Evolutionary conservation across 1,140 invertebrate genomes (phyloP).

Genomic region (Spodoptera frugiperda): DNA sequence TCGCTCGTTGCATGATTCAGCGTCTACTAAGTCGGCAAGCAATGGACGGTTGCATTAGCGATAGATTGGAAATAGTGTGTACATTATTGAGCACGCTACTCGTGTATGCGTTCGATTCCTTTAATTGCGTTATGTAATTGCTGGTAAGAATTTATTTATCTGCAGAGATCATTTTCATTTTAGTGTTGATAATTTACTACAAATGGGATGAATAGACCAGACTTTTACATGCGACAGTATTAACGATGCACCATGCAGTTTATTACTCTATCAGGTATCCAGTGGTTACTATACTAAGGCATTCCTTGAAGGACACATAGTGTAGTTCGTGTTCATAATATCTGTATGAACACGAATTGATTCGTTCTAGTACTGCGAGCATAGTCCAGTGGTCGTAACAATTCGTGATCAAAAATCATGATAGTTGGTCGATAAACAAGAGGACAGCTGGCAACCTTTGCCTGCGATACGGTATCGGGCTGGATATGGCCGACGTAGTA

Average conservation of each 20-base stretch:
- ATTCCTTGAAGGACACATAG: too few species aligned
- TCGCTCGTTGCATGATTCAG: background rate
- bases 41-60: constrained; percentile 1
- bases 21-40: background rate
- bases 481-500: background rate
- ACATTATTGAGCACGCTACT: constrained; percentile 33
- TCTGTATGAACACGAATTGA: background rate
- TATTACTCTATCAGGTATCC: too few species aligned
- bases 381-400: background rate
- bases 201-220: background rate
- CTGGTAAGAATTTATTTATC: constrained; percentile 37
- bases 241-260: background rate
- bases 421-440: constrained; percentile 31
- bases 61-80: constrained; percentile 30
- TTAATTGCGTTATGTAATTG: constrained; percentile 44
- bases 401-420: constrained; percentile 32
- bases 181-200: background rate
- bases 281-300: too few species aligned
- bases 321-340: background rate
- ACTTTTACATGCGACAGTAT: background rate
- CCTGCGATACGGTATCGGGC: background rate
- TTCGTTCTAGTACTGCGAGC: background rate
- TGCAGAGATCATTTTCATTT: constrained; percentile 29
- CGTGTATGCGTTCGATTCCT: constrained; percentile 42
- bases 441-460: constrained; percentile 11